A percentile compares a stretch with the other conserved stretches of the same genome.
These are phyloP conservation scores for Forbesichthys agassizii DNA, from an alignment of 2,113 vertebrate genomes.

Conservation along the genomic window DNA sequence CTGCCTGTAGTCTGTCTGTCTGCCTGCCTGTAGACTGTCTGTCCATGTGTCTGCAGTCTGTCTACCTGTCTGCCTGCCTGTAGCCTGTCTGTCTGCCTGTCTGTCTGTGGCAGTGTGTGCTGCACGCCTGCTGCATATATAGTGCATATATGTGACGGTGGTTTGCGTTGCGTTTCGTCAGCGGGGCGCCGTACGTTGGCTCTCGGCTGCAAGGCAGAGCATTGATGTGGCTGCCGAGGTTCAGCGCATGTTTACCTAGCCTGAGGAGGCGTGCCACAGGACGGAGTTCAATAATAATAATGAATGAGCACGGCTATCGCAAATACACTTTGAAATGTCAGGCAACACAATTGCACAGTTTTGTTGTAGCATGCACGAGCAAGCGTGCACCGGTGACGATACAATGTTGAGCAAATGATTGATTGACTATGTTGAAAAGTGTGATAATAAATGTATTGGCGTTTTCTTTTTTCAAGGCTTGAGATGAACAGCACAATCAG, in stretches of 20 bases:
- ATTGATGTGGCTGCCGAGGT: slow-evolving; percentile 33
- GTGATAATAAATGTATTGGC: neutral
- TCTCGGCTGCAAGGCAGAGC: slow-evolving; percentile 30
- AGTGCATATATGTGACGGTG: slow-evolving; percentile 3
- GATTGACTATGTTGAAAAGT: neutral
- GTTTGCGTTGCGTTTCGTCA: slow-evolving; percentile 51
- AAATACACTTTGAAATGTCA: too few species aligned
- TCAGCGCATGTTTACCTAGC: slow-evolving; percentile 17
- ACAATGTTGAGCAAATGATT: too few species aligned
- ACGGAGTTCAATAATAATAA: neutral
- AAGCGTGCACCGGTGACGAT: too few species aligned
- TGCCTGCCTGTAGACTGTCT: too few species aligned
- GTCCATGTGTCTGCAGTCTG: too few species aligned
- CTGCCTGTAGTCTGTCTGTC: too few species aligned
- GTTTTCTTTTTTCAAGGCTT: slow-evolving; percentile 21
- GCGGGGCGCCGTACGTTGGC: slow-evolving; percentile 17
- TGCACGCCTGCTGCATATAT: neutral
- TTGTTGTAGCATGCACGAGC: too few species aligned
- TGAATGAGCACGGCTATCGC: neutral
- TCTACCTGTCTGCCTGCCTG: neutral
- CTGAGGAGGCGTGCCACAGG: slow-evolving; percentile 2
- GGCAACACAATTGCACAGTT: too few species aligned
- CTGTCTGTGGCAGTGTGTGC: neutral
- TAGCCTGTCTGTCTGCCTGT: slow-evolving; percentile 9
- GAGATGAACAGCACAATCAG: slow-evolving; percentile 18